Evolutionary conservation across 2,797 vertebrate genomes (phyloP), one percentile per base, ranked within the genome.

Genomic region (Lepus oiostolus): DNA sequence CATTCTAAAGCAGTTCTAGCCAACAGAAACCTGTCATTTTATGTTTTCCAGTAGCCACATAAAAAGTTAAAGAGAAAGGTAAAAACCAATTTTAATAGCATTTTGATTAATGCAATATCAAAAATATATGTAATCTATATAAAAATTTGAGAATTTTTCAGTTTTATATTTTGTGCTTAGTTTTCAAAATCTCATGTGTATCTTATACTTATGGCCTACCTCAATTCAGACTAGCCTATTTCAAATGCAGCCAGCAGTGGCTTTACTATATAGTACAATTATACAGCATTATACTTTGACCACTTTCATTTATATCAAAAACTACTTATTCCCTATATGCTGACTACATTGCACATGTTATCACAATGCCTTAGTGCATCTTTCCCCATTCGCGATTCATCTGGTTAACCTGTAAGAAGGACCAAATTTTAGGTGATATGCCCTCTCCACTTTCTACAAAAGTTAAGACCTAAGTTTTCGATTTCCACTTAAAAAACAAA

Each of bases 181-280:
- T 83, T 94, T 93, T 86, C 26, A 95, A 92, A 95, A 91, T 83
- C 65, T 72, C 38, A 90, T 28, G 52, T 68, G 28, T 19, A 84
- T 65, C 60, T 93, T 86, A 88, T 0, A 86, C 9, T 74, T 70
- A 50, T 0, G 70, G 58, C 2, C 62, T 19, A 76, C 88, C 30
- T 93, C 62, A 88, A 62, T 71, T 96, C 47, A 90, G 42, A 88
- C 13, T 68, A 72, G 71, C 17, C 54, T 21, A 74, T 52, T 83
- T 90, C 17, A 86, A 71, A 26, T 62, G 32, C 63, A 19, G 32
- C 42, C 83, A 47, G 42, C 32, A 26, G 60, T n/a, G 58, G 67
- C 50, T 50, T 77, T 24, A 80, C 0, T 74, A 7, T 28, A 67
- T 4, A 72, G 7, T 60, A 12, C 2, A 68, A 65, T 67, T 80